These are phyloP conservation scores for Mythimna albipuncta DNA, from an alignment of 2,888 invertebrate genomes.

Conservation along the genomic window DNA sequence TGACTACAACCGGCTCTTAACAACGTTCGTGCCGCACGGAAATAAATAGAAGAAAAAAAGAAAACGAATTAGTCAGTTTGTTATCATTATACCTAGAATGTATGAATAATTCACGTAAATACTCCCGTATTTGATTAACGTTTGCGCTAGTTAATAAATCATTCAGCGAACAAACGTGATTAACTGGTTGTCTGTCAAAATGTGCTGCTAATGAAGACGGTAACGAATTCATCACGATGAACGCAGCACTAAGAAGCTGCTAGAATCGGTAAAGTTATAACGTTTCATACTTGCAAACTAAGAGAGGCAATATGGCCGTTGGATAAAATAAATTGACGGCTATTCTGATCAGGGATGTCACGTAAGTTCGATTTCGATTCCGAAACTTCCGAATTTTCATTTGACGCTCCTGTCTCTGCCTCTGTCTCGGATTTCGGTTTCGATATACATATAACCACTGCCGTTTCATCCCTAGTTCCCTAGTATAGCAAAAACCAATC, in stretches of 20 bases:
- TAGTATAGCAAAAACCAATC: too few species aligned
- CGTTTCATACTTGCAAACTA: neutral
- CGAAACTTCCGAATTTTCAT: too few species aligned
- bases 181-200: constrained; percentile 25
- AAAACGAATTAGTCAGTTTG: too few species aligned
- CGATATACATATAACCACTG: too few species aligned
- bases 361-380: too few species aligned
- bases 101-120: neutral
- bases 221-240: neutral
- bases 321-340: too few species aligned
- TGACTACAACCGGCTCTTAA: too few species aligned
- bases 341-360: too few species aligned
- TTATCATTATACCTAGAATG: neutral
- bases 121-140: constrained; percentile 8
- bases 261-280: neutral
- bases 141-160: constrained; percentile 6
- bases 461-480: too few species aligned
- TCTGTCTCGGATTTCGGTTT: too few species aligned
- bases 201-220: constrained; percentile 15
- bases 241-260: neutral
- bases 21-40: neutral
- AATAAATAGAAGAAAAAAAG: neutral
- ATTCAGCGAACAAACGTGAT: constrained; percentile 31
- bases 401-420: too few species aligned
- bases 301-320: too few species aligned